phyloP scores from a whole-genome alignment of 2,113 vertebrate species.

The Apteryx mantelli region DNA sequence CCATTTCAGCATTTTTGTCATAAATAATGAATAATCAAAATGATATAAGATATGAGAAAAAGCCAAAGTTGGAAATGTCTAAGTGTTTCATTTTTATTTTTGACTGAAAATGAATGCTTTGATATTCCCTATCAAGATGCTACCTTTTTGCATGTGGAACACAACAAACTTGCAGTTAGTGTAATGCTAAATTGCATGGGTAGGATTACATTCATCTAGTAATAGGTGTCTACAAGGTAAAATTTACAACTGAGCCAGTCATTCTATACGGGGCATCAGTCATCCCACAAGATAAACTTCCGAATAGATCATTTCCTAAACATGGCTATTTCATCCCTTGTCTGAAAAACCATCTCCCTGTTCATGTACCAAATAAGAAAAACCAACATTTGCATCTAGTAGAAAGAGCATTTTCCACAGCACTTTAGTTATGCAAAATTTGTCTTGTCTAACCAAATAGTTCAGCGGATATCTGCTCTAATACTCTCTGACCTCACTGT shows the following conservation, averaged over 20 bases:
- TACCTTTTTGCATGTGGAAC: neutral
- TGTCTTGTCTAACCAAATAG: neutral
- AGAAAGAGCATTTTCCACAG: neutral
- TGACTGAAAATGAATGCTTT: neutral
- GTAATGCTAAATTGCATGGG: rapidly evolving
- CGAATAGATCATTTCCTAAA: neutral
- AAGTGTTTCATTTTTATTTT: neutral
- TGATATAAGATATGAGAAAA: neutral
- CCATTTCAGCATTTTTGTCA: neutral
- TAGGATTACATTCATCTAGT: neutral
- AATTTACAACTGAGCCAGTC: neutral
- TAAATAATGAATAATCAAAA: neutral
- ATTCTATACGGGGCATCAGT: neutral
- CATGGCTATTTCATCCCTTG: neutral
- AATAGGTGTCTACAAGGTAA: neutral
- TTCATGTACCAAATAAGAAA: neutral
- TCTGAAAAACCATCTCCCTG: neutral
- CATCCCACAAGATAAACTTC: neutral
- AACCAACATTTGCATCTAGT: neutral
- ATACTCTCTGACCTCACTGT: neutral
- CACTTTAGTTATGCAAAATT: neutral
- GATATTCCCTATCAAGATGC: neutral
- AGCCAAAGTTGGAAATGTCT: neutral
- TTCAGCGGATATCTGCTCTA: neutral
- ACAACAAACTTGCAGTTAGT: neutral